phyloP scores from a whole-genome alignment of 2,888 invertebrate species.

The Lutraria lutraria region DNA sequence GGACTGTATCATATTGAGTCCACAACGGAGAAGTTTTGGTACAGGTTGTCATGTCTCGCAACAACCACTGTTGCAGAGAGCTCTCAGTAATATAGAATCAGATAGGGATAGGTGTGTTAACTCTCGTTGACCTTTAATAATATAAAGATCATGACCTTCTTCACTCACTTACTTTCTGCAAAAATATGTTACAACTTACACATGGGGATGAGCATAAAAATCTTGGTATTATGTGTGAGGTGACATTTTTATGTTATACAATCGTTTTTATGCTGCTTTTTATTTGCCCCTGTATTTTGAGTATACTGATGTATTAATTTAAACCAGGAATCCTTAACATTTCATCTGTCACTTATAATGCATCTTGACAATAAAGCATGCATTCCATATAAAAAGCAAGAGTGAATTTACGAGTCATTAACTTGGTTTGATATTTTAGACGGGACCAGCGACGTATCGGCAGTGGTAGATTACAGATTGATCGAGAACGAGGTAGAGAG shows the following conservation, averaged over 20 bases:
- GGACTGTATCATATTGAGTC: slow-evolving; percentile 94
- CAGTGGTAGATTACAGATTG: slow-evolving; percentile 92
- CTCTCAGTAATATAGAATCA: slow-evolving; percentile 71
- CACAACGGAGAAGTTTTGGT: slow-evolving; percentile 94
- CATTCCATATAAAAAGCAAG: not conserved
- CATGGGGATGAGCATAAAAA: too few species aligned
- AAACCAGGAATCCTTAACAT: too few species aligned
- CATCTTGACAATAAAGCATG: not conserved
- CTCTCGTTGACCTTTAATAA: too few species aligned
- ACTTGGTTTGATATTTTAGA: slow-evolving; percentile 40
- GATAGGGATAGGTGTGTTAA: slow-evolving; percentile 65
- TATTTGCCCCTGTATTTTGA: too few species aligned
- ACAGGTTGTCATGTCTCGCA: slow-evolving; percentile 92
- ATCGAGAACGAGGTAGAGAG: slow-evolving; percentile 88
- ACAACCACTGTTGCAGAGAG: slow-evolving; percentile 73
- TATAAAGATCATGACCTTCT: too few species aligned
- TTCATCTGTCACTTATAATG: too few species aligned
- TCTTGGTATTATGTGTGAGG: too few species aligned
- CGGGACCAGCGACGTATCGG: slow-evolving; percentile 90
- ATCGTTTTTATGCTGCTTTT: too few species aligned
- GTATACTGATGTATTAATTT: too few species aligned
- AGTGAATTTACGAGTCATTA: not conserved
- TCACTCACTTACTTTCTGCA: too few species aligned
- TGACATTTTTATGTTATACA: too few species aligned
- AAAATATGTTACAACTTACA: too few species aligned